These are phyloP conservation scores for Anodontia alba DNA, from an alignment of 2,888 invertebrate species.

Conservation along the genomic window DNA sequence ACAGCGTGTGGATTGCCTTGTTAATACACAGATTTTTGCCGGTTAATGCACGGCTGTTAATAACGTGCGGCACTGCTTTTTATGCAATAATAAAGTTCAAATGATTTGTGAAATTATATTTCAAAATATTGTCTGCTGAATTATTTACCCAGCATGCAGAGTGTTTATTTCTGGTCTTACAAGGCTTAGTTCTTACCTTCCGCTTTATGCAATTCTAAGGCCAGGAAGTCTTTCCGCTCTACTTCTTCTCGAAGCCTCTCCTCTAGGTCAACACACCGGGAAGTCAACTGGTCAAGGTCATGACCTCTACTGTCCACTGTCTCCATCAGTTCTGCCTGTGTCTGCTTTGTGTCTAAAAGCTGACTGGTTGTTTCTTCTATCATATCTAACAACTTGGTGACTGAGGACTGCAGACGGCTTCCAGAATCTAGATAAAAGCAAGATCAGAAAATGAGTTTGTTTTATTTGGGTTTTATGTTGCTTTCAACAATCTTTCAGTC, in stretches of 20 bases:
- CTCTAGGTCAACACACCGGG: slow-evolving; percentile 75
- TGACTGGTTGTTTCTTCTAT: slow-evolving; percentile 77
- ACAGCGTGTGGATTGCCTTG: too few species aligned
- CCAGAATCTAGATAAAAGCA: slow-evolving; percentile 75
- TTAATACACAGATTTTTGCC: too few species aligned
- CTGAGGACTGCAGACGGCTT: slow-evolving; percentile 77
- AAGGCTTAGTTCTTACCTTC: slow-evolving; percentile 84
- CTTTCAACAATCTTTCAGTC: too few species aligned
- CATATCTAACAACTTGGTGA: slow-evolving; percentile 80
- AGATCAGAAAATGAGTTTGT: background rate
- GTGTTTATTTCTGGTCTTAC: too few species aligned
- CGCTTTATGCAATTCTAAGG: slow-evolving; percentile 83
- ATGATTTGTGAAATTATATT: too few species aligned
- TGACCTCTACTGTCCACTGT: slow-evolving; percentile 67
- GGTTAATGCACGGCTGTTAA: too few species aligned
- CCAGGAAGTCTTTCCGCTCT: slow-evolving; percentile 82
- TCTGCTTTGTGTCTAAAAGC: slow-evolving; percentile 75
- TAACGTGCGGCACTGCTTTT: too few species aligned
- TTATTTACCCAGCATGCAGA: too few species aligned
- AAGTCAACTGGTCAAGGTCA: slow-evolving; percentile 66
- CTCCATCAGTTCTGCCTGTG: slow-evolving; percentile 76
- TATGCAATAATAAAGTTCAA: too few species aligned
- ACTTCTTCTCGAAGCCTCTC: slow-evolving; percentile 77
- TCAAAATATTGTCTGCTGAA: too few species aligned
- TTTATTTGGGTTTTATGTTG: too few species aligned